Conservation (phyloP, 2,888 invertebrate species). For the Alsophila aescularia region DNA sequence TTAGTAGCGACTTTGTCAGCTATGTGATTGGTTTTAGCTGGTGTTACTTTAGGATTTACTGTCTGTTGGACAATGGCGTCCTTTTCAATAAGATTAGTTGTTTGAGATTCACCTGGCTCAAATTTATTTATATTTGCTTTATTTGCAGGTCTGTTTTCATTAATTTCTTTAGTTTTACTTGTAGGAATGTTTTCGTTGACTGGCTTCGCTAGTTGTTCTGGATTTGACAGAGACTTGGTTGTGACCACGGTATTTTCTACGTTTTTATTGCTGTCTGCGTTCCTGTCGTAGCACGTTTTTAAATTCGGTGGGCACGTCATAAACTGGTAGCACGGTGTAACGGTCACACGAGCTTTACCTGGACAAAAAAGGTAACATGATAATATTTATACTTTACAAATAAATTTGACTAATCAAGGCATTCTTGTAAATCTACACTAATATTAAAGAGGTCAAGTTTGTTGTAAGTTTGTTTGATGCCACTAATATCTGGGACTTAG, state of each 20-base stretch:
- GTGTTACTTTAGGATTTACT: neutral
- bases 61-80: constrained; percentile 1
- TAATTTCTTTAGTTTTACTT: neutral
- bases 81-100: neutral
- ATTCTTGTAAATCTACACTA: no score
- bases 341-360: constrained; percentile 60
- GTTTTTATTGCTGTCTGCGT: constrained; percentile 13
- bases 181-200: neutral
- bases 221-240: neutral
- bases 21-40: constrained; percentile 6
- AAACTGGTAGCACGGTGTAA: constrained; percentile 63
- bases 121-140: neutral
- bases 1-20: neutral
- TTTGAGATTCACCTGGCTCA: constrained; percentile 6
- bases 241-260: constrained; percentile 11
- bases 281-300: constrained; percentile 47
- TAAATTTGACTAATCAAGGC: no score
- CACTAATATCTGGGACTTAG: no score
- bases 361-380: constrained; percentile 34
- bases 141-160: neutral
- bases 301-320: constrained; percentile 58
- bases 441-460: no score
- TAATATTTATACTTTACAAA: no score
- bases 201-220: constrained; percentile 1
- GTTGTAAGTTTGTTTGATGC: no score